Evolutionary conservation across 2,113 vertebrate species (phyloP), one percentile per base, ranked within the genome.

Genomic region (Myotis yumanensis): DNA sequence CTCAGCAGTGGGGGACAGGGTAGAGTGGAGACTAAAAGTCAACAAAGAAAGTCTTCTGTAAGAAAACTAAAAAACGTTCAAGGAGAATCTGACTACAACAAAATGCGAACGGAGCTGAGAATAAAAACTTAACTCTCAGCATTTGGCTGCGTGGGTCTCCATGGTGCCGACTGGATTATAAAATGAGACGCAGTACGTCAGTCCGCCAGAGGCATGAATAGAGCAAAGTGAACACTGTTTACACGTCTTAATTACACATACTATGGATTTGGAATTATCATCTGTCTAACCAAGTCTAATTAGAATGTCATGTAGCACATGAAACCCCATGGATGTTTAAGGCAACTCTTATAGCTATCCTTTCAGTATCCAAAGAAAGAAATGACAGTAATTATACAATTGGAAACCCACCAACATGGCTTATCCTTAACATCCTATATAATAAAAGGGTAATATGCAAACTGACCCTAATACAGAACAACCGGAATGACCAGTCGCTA

Each of bases 241-340:
- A 4, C 35, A 28, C 2, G 1, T 11, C 12, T 30, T 46, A 32
- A 23, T 4, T 4, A 40, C 17, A 32, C 0, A 4, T 2, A 46
- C 54, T 32, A n/a, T 17, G 6, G 37, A n/a, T 37, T 12, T 28
- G 37, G 46, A 59, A 57, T 32, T 14, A 30, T 30, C 37, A 51
- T 17, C 54, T 30, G 15, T n/a, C 25, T 23, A 40, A 83, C 37
- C 10, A 28, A 14, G 40, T 59, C 79, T 85, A 28, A 43, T 30
- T 28, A 46, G 28, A 46, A 69, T 35, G 69, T 54, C 43, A 51
- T 1, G 0, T 8, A 4, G 72, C 46, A 57, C 0, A 3, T 2
- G 79, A 30, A 8, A 43, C 28, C 82, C 22, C 82, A 37, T 2
- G 25, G 54, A 73, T 11, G 7, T 4, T 46, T 16, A 18, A 30